Evolutionary conservation across 2,797 vertebrate species (phyloP).

Genomic region (Hippopotamyrus pictus): DNA sequence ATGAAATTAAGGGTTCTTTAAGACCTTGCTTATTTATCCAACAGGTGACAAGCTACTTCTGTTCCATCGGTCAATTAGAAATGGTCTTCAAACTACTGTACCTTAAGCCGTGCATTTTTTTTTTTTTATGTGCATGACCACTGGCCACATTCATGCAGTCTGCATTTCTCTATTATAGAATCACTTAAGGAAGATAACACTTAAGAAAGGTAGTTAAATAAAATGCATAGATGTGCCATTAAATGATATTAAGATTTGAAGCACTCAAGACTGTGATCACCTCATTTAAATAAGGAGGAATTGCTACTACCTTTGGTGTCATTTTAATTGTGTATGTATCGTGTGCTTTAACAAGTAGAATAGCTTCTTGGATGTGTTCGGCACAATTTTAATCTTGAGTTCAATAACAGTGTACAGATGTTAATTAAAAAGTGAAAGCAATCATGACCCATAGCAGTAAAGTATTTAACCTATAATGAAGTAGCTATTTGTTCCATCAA

Average conservation of each 20-base stretch:
- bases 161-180: background rate
- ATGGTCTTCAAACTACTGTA: background rate
- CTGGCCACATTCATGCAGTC: background rate
- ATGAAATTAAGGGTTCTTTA: background rate
- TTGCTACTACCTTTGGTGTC: background rate
- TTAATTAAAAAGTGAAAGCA: background rate
- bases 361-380: background rate
- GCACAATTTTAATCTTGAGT: background rate
- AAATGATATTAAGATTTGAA: background rate
- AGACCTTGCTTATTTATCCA: background rate
- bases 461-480: slow-evolving; percentile 2
- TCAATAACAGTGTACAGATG: background rate
- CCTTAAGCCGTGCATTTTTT: background rate
- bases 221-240: background rate
- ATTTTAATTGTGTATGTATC: background rate
- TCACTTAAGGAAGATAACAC: background rate
- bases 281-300: background rate
- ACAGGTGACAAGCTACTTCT: background rate
- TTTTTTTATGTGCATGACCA: background rate
- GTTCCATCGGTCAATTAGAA: background rate
- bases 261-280: slow-evolving; percentile 2
- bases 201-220: background rate
- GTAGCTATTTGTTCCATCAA: background rate
- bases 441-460: slow-evolving; percentile 11
- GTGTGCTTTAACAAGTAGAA: background rate